Evolutionary conservation across 2,113 vertebrate genomes (phyloP).

Genomic region (Lathamus discolor): DNA sequence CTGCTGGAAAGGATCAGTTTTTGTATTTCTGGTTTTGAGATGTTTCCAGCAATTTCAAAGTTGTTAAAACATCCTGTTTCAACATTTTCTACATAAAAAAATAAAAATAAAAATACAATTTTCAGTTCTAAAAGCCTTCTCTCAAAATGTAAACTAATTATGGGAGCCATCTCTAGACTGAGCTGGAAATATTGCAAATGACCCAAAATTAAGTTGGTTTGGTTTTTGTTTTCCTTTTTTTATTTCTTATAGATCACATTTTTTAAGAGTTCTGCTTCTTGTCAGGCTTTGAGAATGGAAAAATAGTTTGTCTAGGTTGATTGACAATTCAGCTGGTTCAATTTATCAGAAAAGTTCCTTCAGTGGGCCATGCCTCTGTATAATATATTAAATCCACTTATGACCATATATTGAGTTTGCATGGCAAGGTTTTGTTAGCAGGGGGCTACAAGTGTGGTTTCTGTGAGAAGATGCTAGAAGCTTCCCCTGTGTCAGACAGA

Average conservation of each 20-base stretch:
- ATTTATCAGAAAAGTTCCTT: neutral
- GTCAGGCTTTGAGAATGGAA: neutral
- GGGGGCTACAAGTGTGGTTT: neutral
- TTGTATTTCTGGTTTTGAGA: constrained; percentile 23
- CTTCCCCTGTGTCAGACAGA: neutral
- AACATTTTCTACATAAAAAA: neutral
- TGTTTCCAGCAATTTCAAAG: neutral
- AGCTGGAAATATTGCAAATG: neutral
- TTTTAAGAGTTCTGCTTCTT: neutral
- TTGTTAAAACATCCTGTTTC: constrained; percentile 26
- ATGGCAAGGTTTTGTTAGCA: neutral
- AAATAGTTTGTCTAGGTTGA: neutral
- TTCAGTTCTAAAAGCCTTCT: neutral
- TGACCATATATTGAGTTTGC: neutral
- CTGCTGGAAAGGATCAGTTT: constrained; percentile 40
- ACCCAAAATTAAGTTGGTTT: neutral
- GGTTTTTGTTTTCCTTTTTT: neutral
- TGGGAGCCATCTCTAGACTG: neutral
- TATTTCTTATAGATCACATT: neutral
- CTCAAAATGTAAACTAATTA: neutral
- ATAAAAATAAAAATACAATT: neutral
- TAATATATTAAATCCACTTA: neutral
- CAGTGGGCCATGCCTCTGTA: neutral
- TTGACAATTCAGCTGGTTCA: neutral
- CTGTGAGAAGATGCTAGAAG: neutral